Base-by-base conservation (phyloP, 64 coral and sea anemone species). In the Actinia equina region DNA sequence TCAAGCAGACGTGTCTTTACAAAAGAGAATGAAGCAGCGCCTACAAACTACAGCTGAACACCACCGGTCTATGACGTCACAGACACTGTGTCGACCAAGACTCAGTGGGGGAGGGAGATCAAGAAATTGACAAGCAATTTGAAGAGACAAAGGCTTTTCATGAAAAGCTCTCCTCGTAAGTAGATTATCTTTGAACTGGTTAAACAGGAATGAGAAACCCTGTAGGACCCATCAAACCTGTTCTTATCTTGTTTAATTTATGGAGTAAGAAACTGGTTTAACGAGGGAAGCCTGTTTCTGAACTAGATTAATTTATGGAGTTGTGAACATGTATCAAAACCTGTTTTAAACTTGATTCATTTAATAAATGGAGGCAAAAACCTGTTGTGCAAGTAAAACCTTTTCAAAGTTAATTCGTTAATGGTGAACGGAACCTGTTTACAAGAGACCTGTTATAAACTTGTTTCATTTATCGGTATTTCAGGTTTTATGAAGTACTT, bases 11-110 rank as follows among this genome's bases (percentile, higher is more conserved):
- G 89, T 89, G 8, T 94, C 93, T 1, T 83, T 92, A 20, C 53
- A 93, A 23, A 95, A 99, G 93, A 99, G 90, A 71, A 93, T 99
- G 88, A 99, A 99, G 86, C 88, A 92, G 19, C 87, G 97, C 30
- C 85, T 99, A 12, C 90, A 93, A 57, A 87, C 90, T 7, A 99
- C 86, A 10, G 91, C 93, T 54, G 97, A 95, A 81, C 88, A 95
- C 80, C 97, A 99, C 65, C 88, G 91, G 37, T 90, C 81, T 52
- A 93, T 83, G 49, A 82, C 94, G 10, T 51, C 92, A 79, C 79
- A 96, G 77, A 87, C 89, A 15, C 83, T n/a, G 88, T 44, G 91
- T 87, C 37, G 88, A 94, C 43, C 88, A 90, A n/a, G 91, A 91
- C 59, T 82, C 88, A 63, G 83, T 95, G 2, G 89, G 82, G 44